Evolutionary conservation across 2,113 vertebrate species (phyloP), one percentile per base, ranked within the genome.

Genomic region (Ctenomys sociabilis): DNA sequence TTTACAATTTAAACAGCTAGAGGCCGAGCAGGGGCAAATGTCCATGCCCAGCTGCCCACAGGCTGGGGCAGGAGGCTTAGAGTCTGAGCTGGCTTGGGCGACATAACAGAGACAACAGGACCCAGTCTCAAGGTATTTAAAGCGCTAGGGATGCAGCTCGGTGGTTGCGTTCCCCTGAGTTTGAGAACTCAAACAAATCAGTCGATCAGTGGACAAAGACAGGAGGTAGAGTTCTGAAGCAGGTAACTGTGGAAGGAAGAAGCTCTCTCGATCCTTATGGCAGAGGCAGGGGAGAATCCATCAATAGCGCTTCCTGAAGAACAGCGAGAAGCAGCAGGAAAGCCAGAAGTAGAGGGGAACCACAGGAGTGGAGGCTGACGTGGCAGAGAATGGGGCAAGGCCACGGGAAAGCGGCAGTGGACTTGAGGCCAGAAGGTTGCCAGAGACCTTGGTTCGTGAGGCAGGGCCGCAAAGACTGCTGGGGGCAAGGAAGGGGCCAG

Each of bases 401-500:
- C 17, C 21, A 0, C 37, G 37, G 54, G 68, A 63, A 57, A 77
- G 30, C 28, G 10, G 0, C 66, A 10, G 28, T 7, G 19, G 57
- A 2, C 13, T n/a, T 26, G 7, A n/a, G 37, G 5, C 52, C 26
- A 63, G 45, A 10, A 78, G 43, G 57, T 22, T 3, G 3, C 0
- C 1, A 12, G 90, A 59, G 14, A 54, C 52, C 35, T 83, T 3
- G 24, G 8, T 32, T 21, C 21, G 24, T 7, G 7, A 40, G 14
- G 12, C 22, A 88, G 54, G 37, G 88, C 0, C 19, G 26, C 21
- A 63, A 26, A 14, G 6, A 40, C 3, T 4, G 0, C 11, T 14
- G 21, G 2, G 68, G 73, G 22, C 43, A 43, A 43, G 26, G n/a
- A 49, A 30, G 7, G 14, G 85, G 54, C 1, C 21, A 17, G 22